Conservation (phyloP, 2,113 vertebrate genomes). For the Otis tarda region DNA sequence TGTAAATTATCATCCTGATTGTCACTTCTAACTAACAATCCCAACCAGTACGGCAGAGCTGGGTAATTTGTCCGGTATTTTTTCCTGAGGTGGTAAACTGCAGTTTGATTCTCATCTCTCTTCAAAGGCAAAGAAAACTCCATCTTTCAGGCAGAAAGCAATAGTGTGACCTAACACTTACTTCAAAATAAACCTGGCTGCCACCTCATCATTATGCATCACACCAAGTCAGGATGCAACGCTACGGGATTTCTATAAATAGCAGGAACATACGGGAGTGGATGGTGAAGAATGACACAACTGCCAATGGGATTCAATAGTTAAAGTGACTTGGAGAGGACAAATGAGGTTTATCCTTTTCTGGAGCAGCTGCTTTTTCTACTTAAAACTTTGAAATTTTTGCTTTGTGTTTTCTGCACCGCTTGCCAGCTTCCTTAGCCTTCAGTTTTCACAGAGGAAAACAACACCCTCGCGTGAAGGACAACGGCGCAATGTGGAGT, state of each 20-base stretch:
- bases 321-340: background rate
- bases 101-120: slow-evolving; percentile 26
- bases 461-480: background rate
- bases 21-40: slow-evolving; percentile 45
- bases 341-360: background rate
- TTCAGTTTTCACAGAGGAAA: background rate
- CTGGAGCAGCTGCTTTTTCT: background rate
- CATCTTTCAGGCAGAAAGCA: slow-evolving; percentile 13
- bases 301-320: background rate
- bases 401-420: rapidly evolving
- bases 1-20: slow-evolving; percentile 47
- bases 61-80: slow-evolving; percentile 48
- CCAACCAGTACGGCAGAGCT: background rate
- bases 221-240: background rate
- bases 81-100: slow-evolving; percentile 45
- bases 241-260: background rate
- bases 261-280: background rate
- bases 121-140: slow-evolving; percentile 37
- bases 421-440: background rate
- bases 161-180: background rate
- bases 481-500: background rate
- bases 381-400: background rate
- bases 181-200: background rate
- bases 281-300: background rate
- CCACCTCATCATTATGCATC: background rate